Conservation (phyloP, 2,888 invertebrate species). For the Stenodema calcarata region DNA sequence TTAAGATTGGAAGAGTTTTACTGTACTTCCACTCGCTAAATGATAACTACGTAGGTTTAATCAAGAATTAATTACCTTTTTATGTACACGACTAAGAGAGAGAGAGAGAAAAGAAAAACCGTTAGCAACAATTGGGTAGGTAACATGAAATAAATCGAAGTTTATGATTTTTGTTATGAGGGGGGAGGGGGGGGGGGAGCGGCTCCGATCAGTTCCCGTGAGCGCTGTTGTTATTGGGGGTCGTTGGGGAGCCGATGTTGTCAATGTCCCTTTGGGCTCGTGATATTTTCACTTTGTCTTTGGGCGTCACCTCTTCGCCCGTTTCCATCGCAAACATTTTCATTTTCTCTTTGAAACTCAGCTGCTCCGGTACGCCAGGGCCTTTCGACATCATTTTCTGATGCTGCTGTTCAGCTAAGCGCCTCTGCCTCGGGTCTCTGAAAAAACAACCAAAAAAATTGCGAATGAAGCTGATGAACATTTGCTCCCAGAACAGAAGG, state of each 20-base stretch:
- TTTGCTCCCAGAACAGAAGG: no score
- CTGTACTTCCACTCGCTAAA: not conserved
- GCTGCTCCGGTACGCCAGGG: slow-evolving; percentile 72
- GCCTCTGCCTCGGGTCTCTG: slow-evolving; percentile 87
- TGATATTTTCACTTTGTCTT: slow-evolving; percentile 95
- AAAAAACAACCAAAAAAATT: not conserved
- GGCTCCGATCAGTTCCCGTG: slow-evolving; percentile 18
- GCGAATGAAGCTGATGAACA: not conserved
- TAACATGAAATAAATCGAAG: slow-evolving; percentile 23
- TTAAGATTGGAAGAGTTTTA: not conserved
- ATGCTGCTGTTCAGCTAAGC: slow-evolving; percentile 82
- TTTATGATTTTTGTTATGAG: not conserved
- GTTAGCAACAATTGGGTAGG: slow-evolving; percentile 9
- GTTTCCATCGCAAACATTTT: slow-evolving; percentile 98
- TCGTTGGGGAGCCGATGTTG: slow-evolving; percentile 65
- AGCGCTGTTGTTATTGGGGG: slow-evolving; percentile 57
- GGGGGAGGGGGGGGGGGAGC: not conserved
- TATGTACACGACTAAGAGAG: slow-evolving; percentile 26
- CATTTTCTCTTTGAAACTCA: slow-evolving; percentile 99
- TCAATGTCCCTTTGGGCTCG: slow-evolving; percentile 95
- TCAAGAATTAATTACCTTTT: not conserved
- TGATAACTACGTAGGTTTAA: not conserved
- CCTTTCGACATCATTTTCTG: slow-evolving; percentile 66
- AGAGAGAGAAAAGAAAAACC: not conserved
- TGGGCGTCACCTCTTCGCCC: slow-evolving; percentile 89